Percentiles rank a stretch among this genome's conserved stretches.
phyloP scores from a whole-genome alignment of 2,113 vertebrate species.

The Reinhardtius hippoglossoides region DNA sequence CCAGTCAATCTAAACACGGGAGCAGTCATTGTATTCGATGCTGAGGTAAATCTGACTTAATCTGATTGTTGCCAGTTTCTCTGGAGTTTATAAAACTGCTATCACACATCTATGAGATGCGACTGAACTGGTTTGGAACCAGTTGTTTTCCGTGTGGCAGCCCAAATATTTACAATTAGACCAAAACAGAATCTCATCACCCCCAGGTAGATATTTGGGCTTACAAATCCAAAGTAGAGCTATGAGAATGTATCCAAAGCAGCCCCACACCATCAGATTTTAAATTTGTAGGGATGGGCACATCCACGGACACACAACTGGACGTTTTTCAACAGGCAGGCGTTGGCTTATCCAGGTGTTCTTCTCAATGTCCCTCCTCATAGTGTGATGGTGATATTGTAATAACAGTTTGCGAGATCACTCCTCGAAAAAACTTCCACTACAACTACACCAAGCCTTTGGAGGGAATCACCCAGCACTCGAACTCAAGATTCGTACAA shows the following conservation, averaged over 20 bases:
- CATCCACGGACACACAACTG: slow-evolving; percentile 19
- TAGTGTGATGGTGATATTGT: slow-evolving; percentile 42
- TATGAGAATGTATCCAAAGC: slow-evolving; percentile 44
- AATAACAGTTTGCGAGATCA: slow-evolving; percentile 52
- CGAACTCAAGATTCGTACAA: slow-evolving; percentile 67
- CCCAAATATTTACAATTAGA: slow-evolving; percentile 78
- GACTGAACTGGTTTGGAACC: slow-evolving; percentile 74
- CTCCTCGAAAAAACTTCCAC: slow-evolving; percentile 54
- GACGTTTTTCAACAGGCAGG: slow-evolving; percentile 18
- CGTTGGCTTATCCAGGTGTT: slow-evolving; percentile 16
- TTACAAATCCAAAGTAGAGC: slow-evolving; percentile 56
- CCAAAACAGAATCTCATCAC: slow-evolving; percentile 62
- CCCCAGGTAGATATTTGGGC: slow-evolving; percentile 57
- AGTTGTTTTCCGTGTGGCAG: slow-evolving; percentile 75
- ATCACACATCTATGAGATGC: slow-evolving; percentile 82
- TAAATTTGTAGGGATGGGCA: slow-evolving; percentile 21
- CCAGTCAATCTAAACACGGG: slow-evolving; percentile 77
- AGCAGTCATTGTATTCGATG: slow-evolving; percentile 69
- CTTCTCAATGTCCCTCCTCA: slow-evolving; percentile 41
- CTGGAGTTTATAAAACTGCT: slow-evolving; percentile 78
- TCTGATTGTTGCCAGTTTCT: slow-evolving; percentile 82
- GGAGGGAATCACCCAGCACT: slow-evolving; percentile 61
- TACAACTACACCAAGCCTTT: slow-evolving; percentile 57
- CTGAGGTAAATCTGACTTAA: slow-evolving; percentile 77
- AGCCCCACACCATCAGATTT: slow-evolving; percentile 36